Percentiles rank a stretch among this genome's conserved stretches.
phyloP scores from a whole-genome alignment of 2,113 vertebrate genomes.

The Scophthalmus maximus region DNA sequence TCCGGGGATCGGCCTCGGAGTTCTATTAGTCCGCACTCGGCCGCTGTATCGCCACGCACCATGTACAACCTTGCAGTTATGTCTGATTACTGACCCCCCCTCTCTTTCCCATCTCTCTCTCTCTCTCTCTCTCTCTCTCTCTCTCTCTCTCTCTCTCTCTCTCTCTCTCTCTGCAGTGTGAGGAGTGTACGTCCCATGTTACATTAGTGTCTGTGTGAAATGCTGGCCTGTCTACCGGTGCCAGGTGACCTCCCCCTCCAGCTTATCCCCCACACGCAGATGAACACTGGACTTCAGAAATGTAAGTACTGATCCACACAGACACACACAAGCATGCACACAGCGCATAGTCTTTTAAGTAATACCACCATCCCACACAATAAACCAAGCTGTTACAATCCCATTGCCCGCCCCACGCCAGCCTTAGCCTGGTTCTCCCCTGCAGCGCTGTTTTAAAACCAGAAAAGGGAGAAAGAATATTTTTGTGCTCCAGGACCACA shows the following conservation, averaged over 20 bases:
- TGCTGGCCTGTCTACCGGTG: conserved; percentile 99
- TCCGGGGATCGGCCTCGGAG: conserved; percentile 58
- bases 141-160: conserved; percentile 23
- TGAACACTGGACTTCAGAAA: conserved; percentile 99
- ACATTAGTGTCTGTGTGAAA: conserved; percentile 97
- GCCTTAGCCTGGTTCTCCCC: conserved; percentile 40
- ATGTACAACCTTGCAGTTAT: conserved; percentile 70
- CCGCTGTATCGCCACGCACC: conserved; percentile 63
- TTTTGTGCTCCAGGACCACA: conserved; percentile 30
- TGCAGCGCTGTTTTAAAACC: conserved; percentile 52
- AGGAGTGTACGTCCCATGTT: conserved; percentile 91
- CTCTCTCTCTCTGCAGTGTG: conserved; percentile 86
- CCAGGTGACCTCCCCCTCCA: conserved; percentile 98
- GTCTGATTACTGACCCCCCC: conserved; percentile 62
- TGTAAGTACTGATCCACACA: conserved; percentile 87
- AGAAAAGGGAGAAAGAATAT: conserved; percentile 34
- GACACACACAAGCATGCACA: conserved; percentile 29
- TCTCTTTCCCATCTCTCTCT: conserved; percentile 10
- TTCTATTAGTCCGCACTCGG: conserved; percentile 66
- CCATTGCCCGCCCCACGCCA: conserved; percentile 41
- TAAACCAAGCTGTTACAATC: conserved; percentile 60
- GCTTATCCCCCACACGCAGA: conserved; percentile 99
- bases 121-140: conserved; percentile 5
- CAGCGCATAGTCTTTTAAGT: conserved; percentile 9
- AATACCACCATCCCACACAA: conserved; percentile 60